Conservation (phyloP, 2,797 vertebrate species). For the Avahi laniger region DNA sequence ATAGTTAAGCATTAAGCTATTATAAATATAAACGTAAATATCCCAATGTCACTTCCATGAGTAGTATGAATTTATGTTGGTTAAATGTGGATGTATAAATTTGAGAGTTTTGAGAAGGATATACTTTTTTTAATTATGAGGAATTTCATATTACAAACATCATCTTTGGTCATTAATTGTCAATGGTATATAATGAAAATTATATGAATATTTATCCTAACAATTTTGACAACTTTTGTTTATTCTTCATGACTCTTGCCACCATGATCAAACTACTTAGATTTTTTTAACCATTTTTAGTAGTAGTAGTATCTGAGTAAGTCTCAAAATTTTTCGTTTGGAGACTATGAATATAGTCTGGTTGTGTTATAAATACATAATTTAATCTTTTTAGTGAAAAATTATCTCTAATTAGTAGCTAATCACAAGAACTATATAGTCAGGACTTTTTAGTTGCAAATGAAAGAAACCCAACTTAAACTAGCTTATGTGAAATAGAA, state of each 20-base stretch:
- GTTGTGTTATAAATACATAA: not conserved
- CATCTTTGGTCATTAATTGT: not conserved
- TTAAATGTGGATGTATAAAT: not conserved
- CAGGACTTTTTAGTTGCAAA: not conserved
- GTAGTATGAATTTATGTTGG: not conserved
- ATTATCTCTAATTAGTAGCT: not conserved
- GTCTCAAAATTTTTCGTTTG: not conserved
- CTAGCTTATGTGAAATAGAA: conserved; percentile 23
- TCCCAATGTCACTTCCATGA: not conserved
- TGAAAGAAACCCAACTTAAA: conserved; percentile 3
- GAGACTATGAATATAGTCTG: not conserved
- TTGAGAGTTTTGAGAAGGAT: not conserved
- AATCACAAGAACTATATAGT: not conserved
- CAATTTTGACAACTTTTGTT: not conserved
- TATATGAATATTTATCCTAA: not conserved
- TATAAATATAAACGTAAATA: not conserved
- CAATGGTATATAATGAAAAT: not conserved
- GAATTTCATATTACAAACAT: not conserved
- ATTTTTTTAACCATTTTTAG: not conserved
- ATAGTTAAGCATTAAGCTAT: not conserved
- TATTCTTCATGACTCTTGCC: not conserved
- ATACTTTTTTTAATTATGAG: not conserved
- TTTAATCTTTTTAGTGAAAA: not conserved
- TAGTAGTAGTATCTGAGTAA: not conserved
- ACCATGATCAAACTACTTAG: not conserved